A percentile compares a stretch with the other conserved stretches of the same genome.
phyloP scores from a whole-genome alignment of 2,113 vertebrate species.

The Tenebrosternarchus preto region DNA sequence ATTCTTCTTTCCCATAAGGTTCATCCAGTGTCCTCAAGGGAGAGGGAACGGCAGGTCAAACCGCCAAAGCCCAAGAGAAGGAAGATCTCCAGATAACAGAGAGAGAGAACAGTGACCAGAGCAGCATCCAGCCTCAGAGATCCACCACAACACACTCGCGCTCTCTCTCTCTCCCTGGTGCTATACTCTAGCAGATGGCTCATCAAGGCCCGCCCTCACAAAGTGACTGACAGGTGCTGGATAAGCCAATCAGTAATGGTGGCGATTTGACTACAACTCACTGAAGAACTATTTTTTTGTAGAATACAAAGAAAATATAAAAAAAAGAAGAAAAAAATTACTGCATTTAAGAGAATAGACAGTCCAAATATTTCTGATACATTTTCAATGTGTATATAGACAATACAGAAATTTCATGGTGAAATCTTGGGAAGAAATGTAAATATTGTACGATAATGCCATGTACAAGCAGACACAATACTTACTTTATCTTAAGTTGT shows the following conservation, averaged over 20 bases:
- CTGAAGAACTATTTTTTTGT: slow-evolving; percentile 90
- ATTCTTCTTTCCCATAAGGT: slow-evolving; percentile 68
- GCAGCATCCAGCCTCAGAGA: slow-evolving; percentile 70
- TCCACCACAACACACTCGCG: slow-evolving; percentile 40
- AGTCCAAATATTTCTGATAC: slow-evolving; percentile 99
- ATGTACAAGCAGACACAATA: slow-evolving; percentile 99
- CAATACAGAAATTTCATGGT: slow-evolving; percentile 95
- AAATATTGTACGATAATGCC: slow-evolving; percentile 99
- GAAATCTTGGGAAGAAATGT: slow-evolving; percentile 89
- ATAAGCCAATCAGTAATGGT: slow-evolving; percentile 80
- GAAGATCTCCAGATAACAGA: slow-evolving; percentile 99
- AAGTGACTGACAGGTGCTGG: slow-evolving; percentile 78
- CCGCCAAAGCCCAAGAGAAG: slow-evolving; percentile 98
- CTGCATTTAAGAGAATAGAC: slow-evolving; percentile 92
- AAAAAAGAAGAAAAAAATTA: slow-evolving; percentile 73
- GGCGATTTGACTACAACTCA: slow-evolving; percentile 86
- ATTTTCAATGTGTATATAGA: slow-evolving; percentile 99
- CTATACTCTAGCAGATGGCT: slow-evolving; percentile 68
- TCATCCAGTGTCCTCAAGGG: slow-evolving; percentile 89
- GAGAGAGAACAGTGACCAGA: slow-evolving; percentile 80
- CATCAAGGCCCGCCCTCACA: slow-evolving; percentile 59
- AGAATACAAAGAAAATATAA: slow-evolving; percentile 82
- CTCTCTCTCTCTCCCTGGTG: slow-evolving; percentile 64
- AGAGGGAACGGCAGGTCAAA: slow-evolving; percentile 86
- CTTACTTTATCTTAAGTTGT: slow-evolving; percentile 99